Percentiles rank a stretch among this genome's conserved stretches.
Conservation (phyloP, 2,113 vertebrate genomes). For the Syrmaticus mikado region DNA sequence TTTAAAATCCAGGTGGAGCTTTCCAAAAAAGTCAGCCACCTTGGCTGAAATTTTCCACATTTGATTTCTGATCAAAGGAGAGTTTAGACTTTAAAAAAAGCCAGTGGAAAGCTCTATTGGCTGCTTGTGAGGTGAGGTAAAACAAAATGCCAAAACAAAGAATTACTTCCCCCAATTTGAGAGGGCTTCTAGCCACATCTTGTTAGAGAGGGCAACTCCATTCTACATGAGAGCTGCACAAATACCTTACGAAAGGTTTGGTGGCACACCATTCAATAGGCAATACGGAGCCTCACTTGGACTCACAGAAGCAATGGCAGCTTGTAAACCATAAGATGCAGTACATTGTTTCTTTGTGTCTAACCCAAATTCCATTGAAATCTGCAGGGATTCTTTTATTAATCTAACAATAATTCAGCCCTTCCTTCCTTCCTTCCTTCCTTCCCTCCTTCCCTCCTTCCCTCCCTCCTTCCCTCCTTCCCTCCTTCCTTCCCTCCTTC, state of each 20-base stretch:
- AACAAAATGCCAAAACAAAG: constrained; percentile 44
- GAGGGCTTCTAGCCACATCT: constrained; percentile 4
- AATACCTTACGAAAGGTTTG: background rate
- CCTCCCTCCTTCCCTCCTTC: background rate
- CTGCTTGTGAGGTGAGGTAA: background rate
- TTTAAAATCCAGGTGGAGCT: background rate
- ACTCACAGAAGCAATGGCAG: background rate
- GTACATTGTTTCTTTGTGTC: background rate
- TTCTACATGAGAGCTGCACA: background rate
- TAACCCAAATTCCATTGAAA: background rate
- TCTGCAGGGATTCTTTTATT: background rate
- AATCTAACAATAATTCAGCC: background rate
- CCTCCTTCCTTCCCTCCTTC: background rate
- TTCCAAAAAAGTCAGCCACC: background rate
- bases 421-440: background rate
- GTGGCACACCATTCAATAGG: background rate
- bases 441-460: background rate
- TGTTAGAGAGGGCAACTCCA: background rate
- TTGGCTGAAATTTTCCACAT: constrained; percentile 42
- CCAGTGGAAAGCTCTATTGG: constrained; percentile 55
- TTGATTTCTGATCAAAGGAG: constrained; percentile 25
- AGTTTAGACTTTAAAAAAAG: constrained; percentile 11
- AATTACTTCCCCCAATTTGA: background rate
- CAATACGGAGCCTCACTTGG: background rate
- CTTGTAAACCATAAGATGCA: background rate